Evolutionary conservation across 2,113 vertebrate species (phyloP).

Genomic region (Phrynosoma platyrhinos): DNA sequence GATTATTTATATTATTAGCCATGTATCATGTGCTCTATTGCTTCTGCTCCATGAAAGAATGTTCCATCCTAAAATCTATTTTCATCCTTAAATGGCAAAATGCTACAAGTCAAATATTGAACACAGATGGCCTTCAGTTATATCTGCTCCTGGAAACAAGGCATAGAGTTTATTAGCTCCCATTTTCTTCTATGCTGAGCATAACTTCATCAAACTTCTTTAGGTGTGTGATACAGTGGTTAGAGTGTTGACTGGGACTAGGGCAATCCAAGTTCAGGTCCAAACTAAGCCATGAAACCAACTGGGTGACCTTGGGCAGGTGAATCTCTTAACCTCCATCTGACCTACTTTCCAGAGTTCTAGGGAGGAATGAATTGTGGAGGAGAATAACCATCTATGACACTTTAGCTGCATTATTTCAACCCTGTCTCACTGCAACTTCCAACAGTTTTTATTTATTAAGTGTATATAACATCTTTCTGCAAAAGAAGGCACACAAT

Average conservation of each 20-base stretch:
- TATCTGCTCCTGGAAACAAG: background rate
- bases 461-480: background rate
- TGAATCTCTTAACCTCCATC: no score
- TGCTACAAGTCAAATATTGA: background rate
- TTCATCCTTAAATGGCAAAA: background rate
- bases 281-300: no score
- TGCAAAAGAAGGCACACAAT: no score
- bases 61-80: conserved; percentile 6
- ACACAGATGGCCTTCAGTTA: conserved; percentile 16
- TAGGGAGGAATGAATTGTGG: no score
- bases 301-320: no score
- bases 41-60: conserved; percentile 5
- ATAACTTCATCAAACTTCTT: no score
- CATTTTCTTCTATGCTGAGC: background rate
- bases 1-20: background rate
- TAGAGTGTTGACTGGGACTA: no score
- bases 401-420: conserved; percentile 24
- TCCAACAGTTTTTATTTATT: conserved; percentile 19
- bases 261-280: no score
- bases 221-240: no score
- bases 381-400: no score
- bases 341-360: no score
- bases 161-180: background rate
- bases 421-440: conserved; percentile 52
- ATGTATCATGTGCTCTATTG: background rate